A percentile compares a stretch with the other conserved stretches of the same genome.
phyloP scores from a whole-genome alignment of 2,797 vertebrate species.

The Microcaecilia unicolor region DNA sequence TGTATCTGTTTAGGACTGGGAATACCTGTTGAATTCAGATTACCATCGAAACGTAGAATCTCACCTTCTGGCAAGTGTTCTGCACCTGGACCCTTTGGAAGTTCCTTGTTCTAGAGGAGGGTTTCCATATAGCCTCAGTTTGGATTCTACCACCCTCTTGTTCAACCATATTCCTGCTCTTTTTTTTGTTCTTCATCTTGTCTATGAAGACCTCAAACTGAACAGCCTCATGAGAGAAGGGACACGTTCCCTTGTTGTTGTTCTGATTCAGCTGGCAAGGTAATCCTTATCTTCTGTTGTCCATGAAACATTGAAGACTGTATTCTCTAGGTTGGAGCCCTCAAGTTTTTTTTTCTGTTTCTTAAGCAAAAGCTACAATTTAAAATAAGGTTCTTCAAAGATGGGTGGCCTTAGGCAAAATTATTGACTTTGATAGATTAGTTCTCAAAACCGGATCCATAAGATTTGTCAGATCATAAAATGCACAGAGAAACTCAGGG shows the following conservation, averaged over 20 bases:
- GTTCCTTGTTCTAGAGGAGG: constrained; percentile 35
- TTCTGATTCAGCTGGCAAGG: constrained; percentile 91
- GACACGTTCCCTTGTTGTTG: constrained; percentile 71
- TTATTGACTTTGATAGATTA: too few relatives aligned
- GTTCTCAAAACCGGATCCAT: too few relatives aligned
- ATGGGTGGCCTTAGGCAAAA: too few relatives aligned
- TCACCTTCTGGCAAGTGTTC: constrained; percentile 54
- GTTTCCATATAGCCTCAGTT: constrained; percentile 48
- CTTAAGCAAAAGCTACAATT: too few relatives aligned
- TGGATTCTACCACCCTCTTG: constrained; percentile 82
- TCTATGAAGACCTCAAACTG: constrained; percentile 91
- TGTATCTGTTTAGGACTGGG: constrained; percentile 95
- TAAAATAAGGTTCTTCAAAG: too few relatives aligned
- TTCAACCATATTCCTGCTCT: constrained; percentile 84
- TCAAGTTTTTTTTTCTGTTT: too few relatives aligned
- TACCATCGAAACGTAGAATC: constrained; percentile 80
- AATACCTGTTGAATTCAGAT: constrained; percentile 77
- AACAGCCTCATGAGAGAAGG: constrained; percentile 84
- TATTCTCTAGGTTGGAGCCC: not conserved
- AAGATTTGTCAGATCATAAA: too few relatives aligned
- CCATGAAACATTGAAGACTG: too few relatives aligned
- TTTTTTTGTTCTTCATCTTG: constrained; percentile 88
- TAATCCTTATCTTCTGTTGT: constrained; percentile 20
- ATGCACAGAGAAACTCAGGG: too few relatives aligned
- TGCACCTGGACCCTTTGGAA: constrained; percentile 51